These are phyloP conservation scores for Trichonephila inaurata DNA, from an alignment of 1,140 invertebrate species.

Conservation along the genomic window DNA sequence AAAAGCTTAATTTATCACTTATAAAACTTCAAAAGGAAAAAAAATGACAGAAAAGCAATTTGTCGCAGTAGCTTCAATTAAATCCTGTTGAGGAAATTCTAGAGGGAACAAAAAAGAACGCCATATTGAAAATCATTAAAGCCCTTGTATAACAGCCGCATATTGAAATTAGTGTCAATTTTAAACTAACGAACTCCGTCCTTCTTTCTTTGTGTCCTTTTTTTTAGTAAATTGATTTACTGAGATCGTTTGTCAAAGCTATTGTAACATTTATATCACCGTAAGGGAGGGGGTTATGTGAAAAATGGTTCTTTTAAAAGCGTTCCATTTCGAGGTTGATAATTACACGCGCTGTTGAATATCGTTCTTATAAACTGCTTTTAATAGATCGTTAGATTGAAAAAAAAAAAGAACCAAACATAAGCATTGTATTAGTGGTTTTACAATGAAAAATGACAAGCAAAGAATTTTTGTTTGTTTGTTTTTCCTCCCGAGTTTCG, in stretches of 20 bases:
- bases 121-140: neutral
- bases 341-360: neutral
- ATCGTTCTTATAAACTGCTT: neutral
- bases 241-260: neutral
- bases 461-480: too few relatives aligned
- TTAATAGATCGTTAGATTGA: neutral
- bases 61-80: neutral
- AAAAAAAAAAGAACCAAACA: neutral
- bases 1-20: neutral
- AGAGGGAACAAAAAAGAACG: neutral
- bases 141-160: neutral
- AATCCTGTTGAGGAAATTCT: neutral
- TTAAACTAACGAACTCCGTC: neutral
- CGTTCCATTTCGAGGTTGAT: neutral
- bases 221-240: neutral
- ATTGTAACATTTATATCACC: neutral
- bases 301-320: slow-evolving; percentile 10
- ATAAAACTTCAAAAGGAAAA: neutral
- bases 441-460: neutral
- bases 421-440: neutral
- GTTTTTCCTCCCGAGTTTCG: too few relatives aligned
- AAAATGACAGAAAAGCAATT: neutral
- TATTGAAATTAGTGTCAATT: slow-evolving; percentile 32
- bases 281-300: neutral
- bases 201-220: neutral